Base-by-base conservation (phyloP, 2,113 vertebrate genomes). In the Xenopus borealis region DNA sequence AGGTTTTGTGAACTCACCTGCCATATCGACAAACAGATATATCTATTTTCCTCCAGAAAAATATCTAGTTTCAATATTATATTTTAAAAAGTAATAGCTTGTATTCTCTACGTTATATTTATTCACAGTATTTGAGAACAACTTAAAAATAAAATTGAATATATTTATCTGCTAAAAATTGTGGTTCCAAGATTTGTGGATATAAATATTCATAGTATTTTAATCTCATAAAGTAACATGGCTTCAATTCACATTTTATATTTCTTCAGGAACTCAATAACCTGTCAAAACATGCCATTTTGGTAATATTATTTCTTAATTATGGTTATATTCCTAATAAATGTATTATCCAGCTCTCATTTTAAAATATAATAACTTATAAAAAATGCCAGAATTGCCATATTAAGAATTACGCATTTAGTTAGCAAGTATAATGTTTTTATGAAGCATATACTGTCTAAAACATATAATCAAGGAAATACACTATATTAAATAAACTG, bases 231-330 rank as follows among this genome's bases (percentile, higher is more conserved):
- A 27, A 17, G 9, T 30, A 33, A 55, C 57, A 53, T 53, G 66
- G 18, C 50, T 69, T 69, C 50, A 33, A 55, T 47, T 33, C 18
- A 55, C 66, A 55, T 69, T 69, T 55, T 55, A 23, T 30, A 33
- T 69, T 69, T 55, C 50, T 69, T 17, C 50, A 69, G 20, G 50
- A 69, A 55, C 20, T 18, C 66, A 55, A 52, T 55, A 55, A 55
- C 50, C 50, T 69, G 66, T 69, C 66, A 69, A 14, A 55, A 55
- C 66, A 69, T 69, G 66, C 57, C 23, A 55, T 69, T 53, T 33
- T 40, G 10, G 45, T 53, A 30, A 55, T 30, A 55, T 13, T 53
- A 69, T 27, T 33, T 69, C 66, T 55, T 69, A 69, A 69, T 69
- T 69, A 55, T 18, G 53, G 50, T n/a, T 52, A 69, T 69, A 69